These are phyloP conservation scores for Rotaria socialis DNA, from an alignment of 2,888 invertebrate genomes.

Conservation along the genomic window DNA sequence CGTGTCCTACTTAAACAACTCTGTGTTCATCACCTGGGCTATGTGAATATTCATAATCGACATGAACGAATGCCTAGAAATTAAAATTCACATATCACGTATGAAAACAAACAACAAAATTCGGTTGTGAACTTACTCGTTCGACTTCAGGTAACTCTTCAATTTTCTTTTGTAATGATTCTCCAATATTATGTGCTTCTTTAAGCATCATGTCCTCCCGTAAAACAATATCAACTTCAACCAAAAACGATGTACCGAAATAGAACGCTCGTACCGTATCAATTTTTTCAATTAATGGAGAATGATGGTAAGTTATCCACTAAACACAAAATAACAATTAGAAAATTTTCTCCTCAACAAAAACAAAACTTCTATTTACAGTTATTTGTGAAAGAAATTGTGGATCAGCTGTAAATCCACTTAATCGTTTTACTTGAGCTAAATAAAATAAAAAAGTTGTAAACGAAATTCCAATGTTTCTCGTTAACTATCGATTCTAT, in stretches of 20 bases:
- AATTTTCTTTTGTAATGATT: conserved; percentile 61
- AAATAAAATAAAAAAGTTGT: background rate
- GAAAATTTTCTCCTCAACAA: no score
- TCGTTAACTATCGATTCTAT: no score
- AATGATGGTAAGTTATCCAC: conserved; percentile 59
- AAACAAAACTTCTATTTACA: conserved; percentile 50
- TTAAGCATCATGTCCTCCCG: conserved; percentile 59
- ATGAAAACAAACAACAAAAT: no score
- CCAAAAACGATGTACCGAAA: conserved; percentile 58
- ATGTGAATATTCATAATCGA: conserved; percentile 59
- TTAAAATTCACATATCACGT: background rate
- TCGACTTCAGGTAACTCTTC: conserved; percentile 61
- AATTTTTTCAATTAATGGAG: background rate
- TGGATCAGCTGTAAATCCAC: conserved; percentile 54
- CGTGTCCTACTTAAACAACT: background rate
- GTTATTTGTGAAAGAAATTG: conserved; percentile 57
- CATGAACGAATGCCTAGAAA: conserved; percentile 60
- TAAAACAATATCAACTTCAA: conserved; percentile 57
- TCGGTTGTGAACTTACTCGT: no score
- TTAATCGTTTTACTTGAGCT: conserved; percentile 57
- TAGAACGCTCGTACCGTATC: conserved; percentile 48
- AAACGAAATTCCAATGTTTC: no score
- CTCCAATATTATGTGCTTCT: conserved; percentile 61
- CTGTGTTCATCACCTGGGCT: background rate
- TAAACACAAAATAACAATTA: conserved; percentile 52